A percentile compares a stretch with the other conserved stretches of the same genome.
Evolutionary conservation across 2,888 invertebrate species (phyloP).

Genomic region (Drosophila lutescens): DNA sequence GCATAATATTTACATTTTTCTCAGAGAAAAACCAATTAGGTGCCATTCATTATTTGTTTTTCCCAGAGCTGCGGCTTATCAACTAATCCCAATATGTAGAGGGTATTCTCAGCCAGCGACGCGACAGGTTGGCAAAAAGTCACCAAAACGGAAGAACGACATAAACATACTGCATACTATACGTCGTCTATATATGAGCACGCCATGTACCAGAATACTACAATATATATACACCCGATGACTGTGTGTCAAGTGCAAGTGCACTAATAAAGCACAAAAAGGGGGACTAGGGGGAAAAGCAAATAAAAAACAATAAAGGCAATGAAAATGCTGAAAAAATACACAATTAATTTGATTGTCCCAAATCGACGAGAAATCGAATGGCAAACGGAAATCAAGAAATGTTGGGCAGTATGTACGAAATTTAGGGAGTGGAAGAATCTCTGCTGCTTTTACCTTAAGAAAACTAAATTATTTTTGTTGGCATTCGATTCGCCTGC

Average conservation of each 20-base stretch:
- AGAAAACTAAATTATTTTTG: conserved; percentile 33
- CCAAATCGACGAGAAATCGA: conserved; percentile 51
- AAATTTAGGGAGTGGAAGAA: conserved; percentile 10
- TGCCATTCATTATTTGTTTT: conserved; percentile 14
- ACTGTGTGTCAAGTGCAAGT: conserved; percentile 42
- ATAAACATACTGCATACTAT: not conserved
- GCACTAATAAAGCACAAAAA: conserved; percentile 28
- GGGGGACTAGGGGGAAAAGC: conserved; percentile 2
- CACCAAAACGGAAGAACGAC: conserved; percentile 22
- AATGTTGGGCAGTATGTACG: conserved; percentile 31
- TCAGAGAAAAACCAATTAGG: conserved; percentile 20
- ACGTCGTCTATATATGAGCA: not conserved
- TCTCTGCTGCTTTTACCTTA: conserved; percentile 43
- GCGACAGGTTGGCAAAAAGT: conserved; percentile 30
- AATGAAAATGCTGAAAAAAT: conserved; percentile 27
- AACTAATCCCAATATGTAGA: conserved; percentile 3
- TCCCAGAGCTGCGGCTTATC: conserved; percentile 1
- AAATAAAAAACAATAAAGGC: conserved; percentile 36
- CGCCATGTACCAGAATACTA: not conserved
- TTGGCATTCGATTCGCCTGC: conserved; percentile 39
- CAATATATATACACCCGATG: conserved; percentile 7
- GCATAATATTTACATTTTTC: conserved; percentile 17
- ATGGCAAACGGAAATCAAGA: conserved; percentile 16
- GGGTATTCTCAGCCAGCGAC: conserved; percentile 9
- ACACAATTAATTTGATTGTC: conserved; percentile 61